A percentile compares a stretch with the other conserved stretches of the same genome.
These are phyloP conservation scores for Portunus trituberculatus DNA, from an alignment of 1,140 invertebrate genomes.

Conservation along the genomic window DNA sequence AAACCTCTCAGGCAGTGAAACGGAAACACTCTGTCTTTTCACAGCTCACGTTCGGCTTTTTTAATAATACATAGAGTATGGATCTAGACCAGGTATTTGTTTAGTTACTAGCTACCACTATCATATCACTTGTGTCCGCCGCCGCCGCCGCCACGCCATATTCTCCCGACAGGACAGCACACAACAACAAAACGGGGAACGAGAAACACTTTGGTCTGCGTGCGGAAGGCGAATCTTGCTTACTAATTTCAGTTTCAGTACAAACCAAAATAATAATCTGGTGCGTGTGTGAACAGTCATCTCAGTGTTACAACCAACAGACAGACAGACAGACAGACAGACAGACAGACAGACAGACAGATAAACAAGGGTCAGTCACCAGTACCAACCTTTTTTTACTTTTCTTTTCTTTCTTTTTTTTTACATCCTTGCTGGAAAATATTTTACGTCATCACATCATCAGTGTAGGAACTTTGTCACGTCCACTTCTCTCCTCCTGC, in stretches of 20 bases:
- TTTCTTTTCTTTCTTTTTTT: not conserved
- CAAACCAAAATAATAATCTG: slow-evolving; percentile 1
- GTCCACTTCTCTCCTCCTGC: not conserved
- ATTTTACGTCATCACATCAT: not conserved
- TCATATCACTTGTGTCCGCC: not conserved
- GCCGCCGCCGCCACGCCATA: not conserved
- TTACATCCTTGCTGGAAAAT: not conserved
- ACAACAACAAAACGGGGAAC: not conserved
- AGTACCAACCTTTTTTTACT: slow-evolving; percentile 6
- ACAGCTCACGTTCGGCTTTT: too few relatives aligned
- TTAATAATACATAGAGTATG: too few relatives aligned
- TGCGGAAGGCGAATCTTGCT: not conserved
- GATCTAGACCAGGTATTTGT: not conserved
- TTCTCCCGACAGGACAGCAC: not conserved
- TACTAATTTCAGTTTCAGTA: not conserved
- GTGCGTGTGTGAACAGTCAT: not conserved
- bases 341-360: not conserved
- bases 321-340: not conserved
- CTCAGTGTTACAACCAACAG: not conserved
- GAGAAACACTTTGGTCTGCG: not conserved
- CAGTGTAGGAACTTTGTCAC: not conserved
- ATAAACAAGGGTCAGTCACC: not conserved
- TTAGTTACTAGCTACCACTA: not conserved
- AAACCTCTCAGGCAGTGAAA: too few relatives aligned
- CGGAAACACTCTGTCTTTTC: too few relatives aligned